Base-by-base conservation (phyloP, 2,888 invertebrate genomes). In the Silvanus unidentatus region DNA sequence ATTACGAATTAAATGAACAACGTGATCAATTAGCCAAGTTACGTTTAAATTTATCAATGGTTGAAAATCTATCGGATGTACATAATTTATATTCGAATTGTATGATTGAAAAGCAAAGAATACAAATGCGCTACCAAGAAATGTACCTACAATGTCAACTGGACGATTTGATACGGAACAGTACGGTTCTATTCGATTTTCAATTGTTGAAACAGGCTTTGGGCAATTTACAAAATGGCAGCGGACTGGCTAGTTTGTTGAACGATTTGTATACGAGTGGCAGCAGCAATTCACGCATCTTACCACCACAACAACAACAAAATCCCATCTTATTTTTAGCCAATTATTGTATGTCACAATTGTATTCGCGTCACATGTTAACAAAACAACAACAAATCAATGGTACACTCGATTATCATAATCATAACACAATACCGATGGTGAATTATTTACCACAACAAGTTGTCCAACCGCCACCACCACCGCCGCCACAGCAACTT, bases 281-380 rank as follows among this genome's bases (percentile, higher is more conserved):
- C 49, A 15, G 15, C 16, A 62, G 68, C 53, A 64, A 66, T 60
- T 58, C 65, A 54, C 57, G 72, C 54, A 49, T 63, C n/a, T 48
- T 64, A 45, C 55, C 68, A 38, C 49, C 59, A 1, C 51, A 72
- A 28, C 76, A 79, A 49, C 80, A 81, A 56, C 80, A 81, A 56
- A 84, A 86, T 63, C 84, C 85, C 4, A 78, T 85, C 34, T 71
- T 86, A 52, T 79, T 86, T 62, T 74, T 87, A 49, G 84, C 84
- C 42, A 87, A 87, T 66, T 86, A 86, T 65, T 87, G 86, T 69
- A 81, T 84, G 77, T 82, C 83, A 12, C 84, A 83, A 64, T 67
- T 86, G 48, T 84, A 82, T 66, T 80, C 82, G 45, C 76, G 83
- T 36, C 81, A 81, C 61, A 75, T 82, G 22, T 66, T 81, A 14